Evolutionary conservation across 2,113 vertebrate genomes (phyloP).

Genomic region (Mustelus asterias): DNA sequence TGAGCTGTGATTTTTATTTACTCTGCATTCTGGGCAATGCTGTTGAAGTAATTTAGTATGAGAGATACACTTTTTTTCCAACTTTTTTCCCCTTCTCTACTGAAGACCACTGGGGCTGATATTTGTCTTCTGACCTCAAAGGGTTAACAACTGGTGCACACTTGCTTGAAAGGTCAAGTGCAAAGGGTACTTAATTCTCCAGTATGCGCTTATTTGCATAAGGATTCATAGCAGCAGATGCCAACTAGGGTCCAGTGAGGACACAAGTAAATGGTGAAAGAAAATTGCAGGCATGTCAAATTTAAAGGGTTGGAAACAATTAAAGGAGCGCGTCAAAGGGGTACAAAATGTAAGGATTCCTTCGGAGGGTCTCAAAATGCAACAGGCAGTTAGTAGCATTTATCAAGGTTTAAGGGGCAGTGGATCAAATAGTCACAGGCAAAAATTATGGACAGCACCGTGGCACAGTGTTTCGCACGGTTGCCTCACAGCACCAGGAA

Average conservation of each 20-base stretch:
- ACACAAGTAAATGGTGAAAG: neutral
- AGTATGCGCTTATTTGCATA: neutral
- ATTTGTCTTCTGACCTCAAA: neutral
- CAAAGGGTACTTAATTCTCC: neutral
- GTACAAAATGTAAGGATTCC: neutral
- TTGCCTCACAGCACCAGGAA: no score
- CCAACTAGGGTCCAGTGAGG: no score
- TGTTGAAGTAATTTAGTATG: neutral
- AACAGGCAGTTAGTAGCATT: neutral
- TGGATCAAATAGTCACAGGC: no score
- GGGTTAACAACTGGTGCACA: neutral
- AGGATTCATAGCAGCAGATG: neutral
- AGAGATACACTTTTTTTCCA: neutral
- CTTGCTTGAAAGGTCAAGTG: neutral
- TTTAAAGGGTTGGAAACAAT: conserved; percentile 4
- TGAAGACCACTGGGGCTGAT: neutral
- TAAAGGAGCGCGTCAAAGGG: neutral
- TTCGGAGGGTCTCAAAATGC: neutral
- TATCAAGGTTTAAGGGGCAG: neutral
- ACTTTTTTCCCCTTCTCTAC: neutral
- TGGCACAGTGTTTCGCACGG: no score
- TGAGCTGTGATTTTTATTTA: conserved; percentile 10
- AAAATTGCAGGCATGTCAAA: neutral
- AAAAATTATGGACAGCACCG: neutral
- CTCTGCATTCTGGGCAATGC: neutral